Evolutionary conservation across 92 coral and sea anemone species (phyloP).

Genomic region (Muricea muricata): DNA sequence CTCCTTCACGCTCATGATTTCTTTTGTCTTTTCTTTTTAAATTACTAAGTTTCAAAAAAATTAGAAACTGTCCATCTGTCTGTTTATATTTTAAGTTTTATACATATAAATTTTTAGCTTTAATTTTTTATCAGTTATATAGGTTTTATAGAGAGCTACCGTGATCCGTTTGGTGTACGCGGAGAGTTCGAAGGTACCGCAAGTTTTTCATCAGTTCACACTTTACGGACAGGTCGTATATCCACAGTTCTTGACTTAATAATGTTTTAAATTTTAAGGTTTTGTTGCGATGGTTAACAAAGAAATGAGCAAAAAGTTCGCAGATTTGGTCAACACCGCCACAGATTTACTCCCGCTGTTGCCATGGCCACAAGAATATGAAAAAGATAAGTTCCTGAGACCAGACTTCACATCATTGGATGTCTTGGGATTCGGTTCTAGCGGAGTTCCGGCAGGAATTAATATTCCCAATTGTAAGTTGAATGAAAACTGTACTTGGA

Average conservation of each 20-base stretch:
- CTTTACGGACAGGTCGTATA: too few relatives aligned
- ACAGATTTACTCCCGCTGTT: slow-evolving; percentile 81
- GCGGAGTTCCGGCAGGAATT: slow-evolving; percentile 98
- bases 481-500: background rate
- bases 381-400: slow-evolving; percentile 86
- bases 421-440: slow-evolving; percentile 89
- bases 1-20: too few relatives aligned
- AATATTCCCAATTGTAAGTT: slow-evolving; percentile 96
- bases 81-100: too few relatives aligned
- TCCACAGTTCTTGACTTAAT: too few relatives aligned
- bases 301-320: slow-evolving; percentile 95
- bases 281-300: slow-evolving; percentile 96
- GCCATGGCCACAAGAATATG: slow-evolving; percentile 94
- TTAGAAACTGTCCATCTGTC: too few relatives aligned
- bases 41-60: too few relatives aligned
- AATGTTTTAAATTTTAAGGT: too few relatives aligned
- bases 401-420: slow-evolving; percentile 99
- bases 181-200: slow-evolving; percentile 88
- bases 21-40: too few relatives aligned
- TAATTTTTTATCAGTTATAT: slow-evolving; percentile 69
- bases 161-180: slow-evolving; percentile 97
- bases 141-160: slow-evolving; percentile 93
- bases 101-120: background rate
- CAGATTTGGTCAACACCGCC: slow-evolving; percentile 77
- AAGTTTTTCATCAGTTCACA: background rate